Evolutionary conservation across 2,888 invertebrate genomes (phyloP).

Genomic region (Caradrina clavipalpis): DNA sequence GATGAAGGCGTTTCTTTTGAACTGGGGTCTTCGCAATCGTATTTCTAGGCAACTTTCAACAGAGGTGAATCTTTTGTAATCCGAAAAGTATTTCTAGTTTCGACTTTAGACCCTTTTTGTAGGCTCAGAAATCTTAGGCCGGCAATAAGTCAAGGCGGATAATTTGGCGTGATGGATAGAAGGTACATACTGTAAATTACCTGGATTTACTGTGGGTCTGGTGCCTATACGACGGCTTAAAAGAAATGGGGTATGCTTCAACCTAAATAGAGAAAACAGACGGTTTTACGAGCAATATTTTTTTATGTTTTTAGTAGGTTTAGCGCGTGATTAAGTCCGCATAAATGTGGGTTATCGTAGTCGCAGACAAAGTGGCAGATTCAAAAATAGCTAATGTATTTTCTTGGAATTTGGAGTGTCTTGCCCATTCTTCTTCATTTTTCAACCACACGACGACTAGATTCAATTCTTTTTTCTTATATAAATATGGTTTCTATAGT

Average conservation of each 20-base stretch:
- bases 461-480: too few relatives aligned
- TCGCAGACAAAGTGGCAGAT: too few relatives aligned
- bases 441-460: too few relatives aligned
- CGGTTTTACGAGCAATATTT: neutral
- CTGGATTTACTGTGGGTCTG: constrained; percentile 8
- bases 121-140: constrained; percentile 11
- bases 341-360: too few relatives aligned
- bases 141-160: constrained; percentile 18
- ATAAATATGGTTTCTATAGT: too few relatives aligned
- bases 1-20: constrained; percentile 15
- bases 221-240: neutral
- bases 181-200: constrained; percentile 11
- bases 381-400: too few relatives aligned
- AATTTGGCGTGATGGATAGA: constrained; percentile 19
- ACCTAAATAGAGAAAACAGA: neutral
- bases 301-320: too few relatives aligned
- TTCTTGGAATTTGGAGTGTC: too few relatives aligned
- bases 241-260: neutral
- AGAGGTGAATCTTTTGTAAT: constrained; percentile 22
- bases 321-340: too few relatives aligned
- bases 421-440: too few relatives aligned
- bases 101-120: constrained; percentile 19
- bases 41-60: constrained; percentile 14
- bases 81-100: constrained; percentile 16
- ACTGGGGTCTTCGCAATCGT: constrained; percentile 12